A percentile compares a stretch with the other conserved stretches of the same genome.
Evolutionary conservation across 2,888 invertebrate species (phyloP).

Genomic region (Apodemia duryi): DNA sequence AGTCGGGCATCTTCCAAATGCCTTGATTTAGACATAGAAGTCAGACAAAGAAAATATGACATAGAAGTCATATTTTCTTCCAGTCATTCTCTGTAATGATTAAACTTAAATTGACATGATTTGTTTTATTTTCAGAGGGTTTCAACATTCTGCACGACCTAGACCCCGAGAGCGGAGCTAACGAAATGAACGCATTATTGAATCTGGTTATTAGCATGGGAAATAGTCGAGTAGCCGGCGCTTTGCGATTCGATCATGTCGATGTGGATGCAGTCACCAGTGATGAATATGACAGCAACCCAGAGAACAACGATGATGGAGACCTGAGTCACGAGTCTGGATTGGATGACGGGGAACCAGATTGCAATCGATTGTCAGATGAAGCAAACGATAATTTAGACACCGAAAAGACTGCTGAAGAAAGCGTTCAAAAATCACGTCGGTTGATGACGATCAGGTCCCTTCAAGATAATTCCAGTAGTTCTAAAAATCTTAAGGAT

Average conservation of each 20-base stretch:
- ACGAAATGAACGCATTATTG: slow-evolving; percentile 72
- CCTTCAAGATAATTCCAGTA: not conserved
- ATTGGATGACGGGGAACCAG: not conserved
- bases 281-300: slow-evolving; percentile 35
- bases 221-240: slow-evolving; percentile 61
- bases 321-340: slow-evolving; percentile 19
- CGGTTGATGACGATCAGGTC: not conserved
- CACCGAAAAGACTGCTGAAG: not conserved
- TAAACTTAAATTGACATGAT: not conserved
- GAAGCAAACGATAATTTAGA: not conserved
- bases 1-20: too few relatives aligned
- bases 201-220: slow-evolving; percentile 70
- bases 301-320: not conserved
- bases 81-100: too few relatives aligned
- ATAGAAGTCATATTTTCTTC: too few relatives aligned
- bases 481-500: not conserved
- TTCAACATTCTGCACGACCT: slow-evolving; percentile 55
- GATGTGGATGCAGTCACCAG: slow-evolving; percentile 36
- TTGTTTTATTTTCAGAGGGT: slow-evolving; percentile 40
- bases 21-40: too few relatives aligned
- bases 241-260: slow-evolving; percentile 53
- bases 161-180: slow-evolving; percentile 56
- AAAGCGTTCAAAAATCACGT: not conserved
- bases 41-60: too few relatives aligned
- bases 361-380: not conserved